phyloP scores from a whole-genome alignment of 2,797 vertebrate genomes.

The Linurgus olivaceus region DNA sequence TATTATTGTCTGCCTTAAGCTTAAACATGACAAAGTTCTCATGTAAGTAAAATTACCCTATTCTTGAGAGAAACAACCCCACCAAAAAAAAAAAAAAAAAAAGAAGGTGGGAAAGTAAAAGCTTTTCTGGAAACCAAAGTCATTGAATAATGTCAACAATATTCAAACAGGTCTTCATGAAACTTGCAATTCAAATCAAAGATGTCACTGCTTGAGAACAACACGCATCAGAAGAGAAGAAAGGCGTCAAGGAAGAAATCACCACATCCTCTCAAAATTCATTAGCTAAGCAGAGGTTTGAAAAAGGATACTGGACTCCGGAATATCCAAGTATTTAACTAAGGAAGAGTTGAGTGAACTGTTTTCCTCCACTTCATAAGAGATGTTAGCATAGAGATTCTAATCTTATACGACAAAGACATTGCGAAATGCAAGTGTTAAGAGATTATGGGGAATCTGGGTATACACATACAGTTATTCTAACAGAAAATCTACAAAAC shows the following conservation, averaged over 20 bases:
- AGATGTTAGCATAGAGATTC: background rate
- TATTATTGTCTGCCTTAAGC: background rate
- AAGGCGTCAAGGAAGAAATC: background rate
- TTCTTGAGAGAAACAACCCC: background rate
- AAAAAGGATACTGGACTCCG: background rate
- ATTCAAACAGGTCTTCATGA: background rate
- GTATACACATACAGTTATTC: background rate
- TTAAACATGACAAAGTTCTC: background rate
- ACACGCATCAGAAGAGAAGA: background rate
- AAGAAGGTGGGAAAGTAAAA: background rate
- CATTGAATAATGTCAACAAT: background rate
- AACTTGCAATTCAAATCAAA: background rate
- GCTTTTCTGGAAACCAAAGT: background rate
- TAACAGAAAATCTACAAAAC: background rate
- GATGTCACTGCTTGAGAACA: background rate
- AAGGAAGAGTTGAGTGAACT: background rate
- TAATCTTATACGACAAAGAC: background rate
- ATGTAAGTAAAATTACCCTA: background rate
- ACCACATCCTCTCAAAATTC: background rate
- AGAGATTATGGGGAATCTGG: background rate
- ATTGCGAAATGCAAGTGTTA: background rate
- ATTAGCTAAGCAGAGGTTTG: background rate
- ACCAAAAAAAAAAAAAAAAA: background rate
- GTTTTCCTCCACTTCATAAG: background rate
- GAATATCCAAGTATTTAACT: background rate